These are phyloP conservation scores for Chamaetylas fuelleborni DNA, from an alignment of 2,113 vertebrate species.

Conservation along the genomic window DNA sequence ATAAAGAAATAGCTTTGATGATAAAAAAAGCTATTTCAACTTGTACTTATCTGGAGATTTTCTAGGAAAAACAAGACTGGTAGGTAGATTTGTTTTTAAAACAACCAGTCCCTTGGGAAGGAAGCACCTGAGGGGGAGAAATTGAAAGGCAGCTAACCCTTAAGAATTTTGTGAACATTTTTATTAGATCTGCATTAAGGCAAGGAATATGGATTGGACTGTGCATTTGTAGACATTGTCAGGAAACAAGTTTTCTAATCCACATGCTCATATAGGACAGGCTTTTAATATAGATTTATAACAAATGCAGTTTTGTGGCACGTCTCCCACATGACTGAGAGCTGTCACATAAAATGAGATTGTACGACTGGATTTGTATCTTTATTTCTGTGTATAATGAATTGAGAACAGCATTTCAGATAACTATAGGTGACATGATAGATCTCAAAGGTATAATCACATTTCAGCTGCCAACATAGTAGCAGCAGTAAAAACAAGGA, in stretches of 20 bases:
- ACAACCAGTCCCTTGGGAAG: conserved; percentile 27
- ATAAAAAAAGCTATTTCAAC: neutral
- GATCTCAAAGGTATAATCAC: conserved; percentile 15
- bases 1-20: conserved; percentile 10
- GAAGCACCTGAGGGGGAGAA: neutral
- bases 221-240: neutral
- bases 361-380: neutral
- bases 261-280: neutral
- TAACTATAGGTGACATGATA: neutral
- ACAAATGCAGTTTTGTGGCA: neutral
- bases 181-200: conserved; percentile 19
- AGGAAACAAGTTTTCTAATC: conserved; percentile 16
- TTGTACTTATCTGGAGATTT: conserved; percentile 53
- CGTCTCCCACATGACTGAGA: neutral
- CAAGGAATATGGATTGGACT: neutral
- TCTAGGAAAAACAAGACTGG: conserved; percentile 28
- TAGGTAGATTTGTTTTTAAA: conserved; percentile 45
- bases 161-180: conserved; percentile 43
- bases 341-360: conserved; percentile 11
- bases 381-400: conserved; percentile 14
- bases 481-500: neutral
- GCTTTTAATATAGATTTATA: conserved; percentile 40
- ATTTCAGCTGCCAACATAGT: neutral
- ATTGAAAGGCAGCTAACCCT: conserved; percentile 37
- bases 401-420: neutral